Percentiles rank a stretch among this genome's conserved stretches.
Conservation (phyloP, 2,888 invertebrate species). For the Campaea margaritaria region DNA sequence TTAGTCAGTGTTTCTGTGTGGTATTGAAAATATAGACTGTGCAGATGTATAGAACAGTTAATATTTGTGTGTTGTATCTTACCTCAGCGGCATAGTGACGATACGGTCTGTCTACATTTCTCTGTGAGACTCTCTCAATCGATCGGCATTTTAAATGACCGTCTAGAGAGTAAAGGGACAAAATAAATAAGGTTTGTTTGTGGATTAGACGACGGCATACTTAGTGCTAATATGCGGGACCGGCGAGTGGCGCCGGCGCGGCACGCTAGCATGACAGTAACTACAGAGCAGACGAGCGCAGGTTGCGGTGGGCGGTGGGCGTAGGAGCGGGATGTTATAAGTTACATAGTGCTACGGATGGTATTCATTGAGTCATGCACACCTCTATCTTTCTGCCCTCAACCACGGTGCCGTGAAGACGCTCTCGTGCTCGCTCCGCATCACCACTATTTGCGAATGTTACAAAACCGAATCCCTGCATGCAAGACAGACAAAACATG, state of each 20-base stretch:
- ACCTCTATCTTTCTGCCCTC: conserved; percentile 99
- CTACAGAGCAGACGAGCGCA: conserved; percentile 85
- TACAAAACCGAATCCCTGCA: conserved; percentile 99
- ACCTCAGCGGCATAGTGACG: conserved; percentile 82
- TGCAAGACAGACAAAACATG: conserved; percentile 98
- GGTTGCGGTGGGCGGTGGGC: conserved; percentile 83
- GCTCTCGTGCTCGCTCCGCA: conserved; percentile 99
- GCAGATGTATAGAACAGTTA: conserved; percentile 59
- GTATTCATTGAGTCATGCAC: conserved; percentile 93
- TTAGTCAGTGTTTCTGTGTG: conserved; percentile 17
- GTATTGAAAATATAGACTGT: conserved; percentile 11
- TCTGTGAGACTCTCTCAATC: conserved; percentile 85
- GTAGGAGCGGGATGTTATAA: conserved; percentile 87
- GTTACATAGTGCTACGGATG: conserved; percentile 87
- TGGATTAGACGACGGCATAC: conserved; percentile 78
- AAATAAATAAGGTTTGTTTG: conserved; percentile 85
- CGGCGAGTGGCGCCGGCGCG: conserved; percentile 50
- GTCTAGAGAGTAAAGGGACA: conserved; percentile 88
- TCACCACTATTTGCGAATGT: conserved; percentile 99
- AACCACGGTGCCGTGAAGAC: conserved; percentile 99
- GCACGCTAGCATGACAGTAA: conserved; percentile 82
- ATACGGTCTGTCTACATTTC: conserved; percentile 85
- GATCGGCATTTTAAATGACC: conserved; percentile 87
- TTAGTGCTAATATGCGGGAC: conserved; percentile 74
- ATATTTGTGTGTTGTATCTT: conserved; percentile 76